Evolutionary conservation across 2,888 invertebrate genomes (phyloP).

Genomic region (Drosophila pseudotakahashii): DNA sequence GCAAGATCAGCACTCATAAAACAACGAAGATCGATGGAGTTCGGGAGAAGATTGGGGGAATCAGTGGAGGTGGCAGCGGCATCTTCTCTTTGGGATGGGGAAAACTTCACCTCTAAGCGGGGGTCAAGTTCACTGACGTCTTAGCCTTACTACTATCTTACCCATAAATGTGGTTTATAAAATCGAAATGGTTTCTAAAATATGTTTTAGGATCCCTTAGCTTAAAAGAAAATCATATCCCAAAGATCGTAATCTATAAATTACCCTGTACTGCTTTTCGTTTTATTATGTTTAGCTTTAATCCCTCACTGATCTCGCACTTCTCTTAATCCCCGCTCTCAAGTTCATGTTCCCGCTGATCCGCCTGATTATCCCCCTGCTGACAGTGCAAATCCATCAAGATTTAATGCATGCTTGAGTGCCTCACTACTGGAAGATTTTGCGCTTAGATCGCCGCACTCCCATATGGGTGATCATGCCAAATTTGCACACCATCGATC

Average conservation of each 20-base stretch:
- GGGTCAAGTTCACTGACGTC: slow-evolving; percentile 63
- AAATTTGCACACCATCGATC: slow-evolving; percentile 46
- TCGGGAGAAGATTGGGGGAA: slow-evolving; percentile 6
- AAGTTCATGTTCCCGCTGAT: slow-evolving; percentile 16
- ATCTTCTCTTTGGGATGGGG: slow-evolving; percentile 7
- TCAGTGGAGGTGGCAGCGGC: background rate
- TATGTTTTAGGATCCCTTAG: background rate
- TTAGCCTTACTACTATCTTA: background rate
- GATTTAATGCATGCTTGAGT: slow-evolving; percentile 19
- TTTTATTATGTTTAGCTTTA: background rate
- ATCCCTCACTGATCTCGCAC: background rate
- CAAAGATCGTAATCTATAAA: no score
- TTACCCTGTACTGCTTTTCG: no score
- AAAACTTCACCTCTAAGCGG: slow-evolving; percentile 19
- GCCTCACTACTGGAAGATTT: slow-evolving; percentile 24
- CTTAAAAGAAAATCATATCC: background rate
- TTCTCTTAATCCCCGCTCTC: slow-evolving; percentile 2
- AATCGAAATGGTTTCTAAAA: background rate
- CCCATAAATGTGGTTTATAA: background rate
- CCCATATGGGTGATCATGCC: slow-evolving; percentile 34
- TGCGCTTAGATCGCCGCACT: slow-evolving; percentile 13
- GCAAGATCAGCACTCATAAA: slow-evolving; percentile 41
- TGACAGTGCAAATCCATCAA: slow-evolving; percentile 26
- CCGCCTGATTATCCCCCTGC: slow-evolving; percentile 11
- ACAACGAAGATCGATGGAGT: slow-evolving; percentile 30